phyloP scores from a whole-genome alignment of 2,888 invertebrate genomes.

The Cylindroiulus punctatus region DNA sequence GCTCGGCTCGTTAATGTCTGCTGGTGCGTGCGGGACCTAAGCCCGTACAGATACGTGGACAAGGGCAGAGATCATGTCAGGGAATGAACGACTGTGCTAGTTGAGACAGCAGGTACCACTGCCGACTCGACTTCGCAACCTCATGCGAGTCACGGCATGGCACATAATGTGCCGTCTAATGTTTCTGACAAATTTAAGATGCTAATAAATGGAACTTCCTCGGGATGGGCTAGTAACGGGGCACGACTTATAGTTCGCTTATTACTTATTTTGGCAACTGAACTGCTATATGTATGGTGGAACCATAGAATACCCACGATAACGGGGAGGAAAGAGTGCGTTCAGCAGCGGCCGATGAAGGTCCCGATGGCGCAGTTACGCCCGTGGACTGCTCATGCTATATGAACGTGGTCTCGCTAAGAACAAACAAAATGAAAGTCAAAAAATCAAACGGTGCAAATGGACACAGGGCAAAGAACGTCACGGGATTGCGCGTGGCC shows the following conservation, averaged over 20 bases:
- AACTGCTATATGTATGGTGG: slow-evolving; percentile 22
- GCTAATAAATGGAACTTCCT: too few species aligned
- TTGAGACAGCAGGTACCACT: too few species aligned
- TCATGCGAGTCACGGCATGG: too few species aligned
- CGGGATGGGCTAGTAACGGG: background rate
- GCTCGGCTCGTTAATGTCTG: too few species aligned
- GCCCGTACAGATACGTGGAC: too few species aligned
- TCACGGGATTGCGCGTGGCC: background rate
- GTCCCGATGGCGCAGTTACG: slow-evolving; percentile 50
- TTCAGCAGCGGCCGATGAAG: background rate
- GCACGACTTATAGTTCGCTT: background rate
- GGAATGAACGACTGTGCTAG: too few species aligned
- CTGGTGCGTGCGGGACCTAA: too few species aligned
- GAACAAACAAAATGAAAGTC: slow-evolving; percentile 57
- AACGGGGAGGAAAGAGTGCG: slow-evolving; percentile 52
- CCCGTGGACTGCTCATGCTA: slow-evolving; percentile 46
- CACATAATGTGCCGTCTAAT: too few species aligned
- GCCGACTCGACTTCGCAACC: too few species aligned
- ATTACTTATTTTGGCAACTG: slow-evolving; percentile 35
- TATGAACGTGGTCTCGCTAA: slow-evolving; percentile 52
- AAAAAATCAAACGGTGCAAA: slow-evolving; percentile 41
- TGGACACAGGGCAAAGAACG: slow-evolving; percentile 35
- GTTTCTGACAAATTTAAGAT: too few species aligned
- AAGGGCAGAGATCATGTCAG: too few species aligned
- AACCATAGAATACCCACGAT: slow-evolving; percentile 53